A percentile compares a stretch with the other conserved stretches of the same genome.
Evolutionary conservation across 2,797 vertebrate genomes (phyloP).

Genomic region (Danio albolineatus): DNA sequence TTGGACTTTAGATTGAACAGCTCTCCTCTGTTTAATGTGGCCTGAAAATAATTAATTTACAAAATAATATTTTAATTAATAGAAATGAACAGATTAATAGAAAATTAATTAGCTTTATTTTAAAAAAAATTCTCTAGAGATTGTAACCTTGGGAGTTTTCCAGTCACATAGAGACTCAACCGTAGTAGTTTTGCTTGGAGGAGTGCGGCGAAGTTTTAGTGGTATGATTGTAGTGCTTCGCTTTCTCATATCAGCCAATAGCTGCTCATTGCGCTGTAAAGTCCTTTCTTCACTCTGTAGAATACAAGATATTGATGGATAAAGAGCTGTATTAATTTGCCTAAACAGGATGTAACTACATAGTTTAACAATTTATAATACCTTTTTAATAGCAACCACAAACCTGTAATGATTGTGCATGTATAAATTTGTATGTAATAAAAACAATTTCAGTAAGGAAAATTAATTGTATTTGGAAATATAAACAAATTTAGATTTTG

Average conservation of each 20-base stretch:
- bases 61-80: neutral
- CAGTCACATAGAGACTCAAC: slow-evolving; percentile 96
- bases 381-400: no score
- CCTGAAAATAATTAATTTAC: slow-evolving; percentile 71
- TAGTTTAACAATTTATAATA: no score
- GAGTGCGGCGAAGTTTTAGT: slow-evolving; percentile 83
- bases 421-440: no score
- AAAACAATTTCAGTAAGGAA: no score
- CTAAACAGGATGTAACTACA: no score
- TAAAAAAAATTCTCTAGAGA: neutral
- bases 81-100: neutral
- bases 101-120: neutral
- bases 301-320: neutral
- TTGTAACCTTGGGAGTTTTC: slow-evolving; percentile 80
- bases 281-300: slow-evolving; percentile 85
- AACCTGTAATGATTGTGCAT: no score
- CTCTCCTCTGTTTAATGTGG: slow-evolving; percentile 83
- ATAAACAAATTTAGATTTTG: no score
- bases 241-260: slow-evolving; percentile 83
- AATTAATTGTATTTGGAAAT: no score
- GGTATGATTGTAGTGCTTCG: slow-evolving; percentile 86
- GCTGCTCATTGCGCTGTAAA: slow-evolving; percentile 81
- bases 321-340: neutral
- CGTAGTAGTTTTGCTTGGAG: slow-evolving; percentile 73
- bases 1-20: slow-evolving; percentile 86